A percentile compares a stretch with the other conserved stretches of the same genome.
phyloP scores from a whole-genome alignment of 1,140 invertebrate genomes.

The Ceratoteleas bidentatus region DNA sequence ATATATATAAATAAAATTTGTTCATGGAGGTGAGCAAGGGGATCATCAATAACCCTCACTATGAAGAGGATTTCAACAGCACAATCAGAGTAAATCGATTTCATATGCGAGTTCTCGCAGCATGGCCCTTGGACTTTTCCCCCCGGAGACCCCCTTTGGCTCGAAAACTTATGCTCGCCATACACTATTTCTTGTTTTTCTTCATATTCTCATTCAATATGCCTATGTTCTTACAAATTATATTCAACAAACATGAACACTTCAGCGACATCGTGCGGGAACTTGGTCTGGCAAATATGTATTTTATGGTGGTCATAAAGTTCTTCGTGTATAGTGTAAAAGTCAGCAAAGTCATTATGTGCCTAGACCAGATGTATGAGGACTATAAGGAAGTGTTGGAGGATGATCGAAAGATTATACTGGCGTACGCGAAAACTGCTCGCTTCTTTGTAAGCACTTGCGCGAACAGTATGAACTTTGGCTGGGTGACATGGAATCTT shows the following conservation, averaged over 20 bases:
- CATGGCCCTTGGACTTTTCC: slow-evolving; percentile 13
- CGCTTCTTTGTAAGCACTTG: slow-evolving; percentile 2
- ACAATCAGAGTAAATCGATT: not conserved
- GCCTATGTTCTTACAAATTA: slow-evolving; percentile 10
- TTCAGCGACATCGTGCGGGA: slow-evolving; percentile 4
- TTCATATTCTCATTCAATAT: not conserved
- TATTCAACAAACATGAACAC: slow-evolving; percentile 3
- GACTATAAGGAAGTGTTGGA: not conserved
- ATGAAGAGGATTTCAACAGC: not conserved
- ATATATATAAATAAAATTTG: not conserved
- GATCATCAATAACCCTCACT: not conserved
- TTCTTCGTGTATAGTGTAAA: not conserved
- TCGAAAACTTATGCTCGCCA: not conserved
- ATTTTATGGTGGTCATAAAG: not conserved
- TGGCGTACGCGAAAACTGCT: not conserved
- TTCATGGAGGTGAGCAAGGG: too few species aligned
- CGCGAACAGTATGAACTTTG: slow-evolving; percentile 10
- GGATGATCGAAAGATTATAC: not conserved
- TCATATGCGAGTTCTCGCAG: not conserved
- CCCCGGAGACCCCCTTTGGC: not conserved
- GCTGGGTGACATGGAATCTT: slow-evolving; percentile 8
- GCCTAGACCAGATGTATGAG: slow-evolving; percentile 4
- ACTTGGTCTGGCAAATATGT: slow-evolving; percentile 10
- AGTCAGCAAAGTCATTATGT: slow-evolving; percentile 1
- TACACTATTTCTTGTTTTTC: not conserved